These are phyloP conservation scores for Protaetia brevitarsis DNA, from an alignment of 1,140 invertebrate genomes.

Conservation along the genomic window DNA sequence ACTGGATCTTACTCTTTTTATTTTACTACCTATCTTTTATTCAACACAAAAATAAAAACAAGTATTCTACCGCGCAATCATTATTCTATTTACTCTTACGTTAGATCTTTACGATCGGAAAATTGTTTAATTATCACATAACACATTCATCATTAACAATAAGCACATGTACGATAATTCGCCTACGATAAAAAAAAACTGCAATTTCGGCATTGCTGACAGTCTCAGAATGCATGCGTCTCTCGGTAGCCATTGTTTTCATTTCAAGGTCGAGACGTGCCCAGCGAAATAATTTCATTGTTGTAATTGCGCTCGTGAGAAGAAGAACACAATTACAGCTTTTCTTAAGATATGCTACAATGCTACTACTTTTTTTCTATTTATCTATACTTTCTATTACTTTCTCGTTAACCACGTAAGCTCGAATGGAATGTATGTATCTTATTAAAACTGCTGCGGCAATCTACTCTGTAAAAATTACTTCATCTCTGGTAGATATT, in stretches of 20 bases:
- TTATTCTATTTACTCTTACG: no score
- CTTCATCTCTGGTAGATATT: background rate
- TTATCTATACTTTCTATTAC: background rate
- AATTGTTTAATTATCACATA: no score
- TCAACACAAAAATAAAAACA: no score
- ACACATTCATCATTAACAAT: no score
- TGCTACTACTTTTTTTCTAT: background rate
- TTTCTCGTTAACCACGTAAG: background rate
- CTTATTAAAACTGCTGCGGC: no score
- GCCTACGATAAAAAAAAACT: slow-evolving; percentile 29
- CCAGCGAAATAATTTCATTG: slow-evolving; percentile 4
- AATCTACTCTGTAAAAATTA: no score
- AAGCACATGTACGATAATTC: no score
- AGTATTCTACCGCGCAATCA: no score
- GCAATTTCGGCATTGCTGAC: slow-evolving; percentile 41
- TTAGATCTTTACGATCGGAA: no score
- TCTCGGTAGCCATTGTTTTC: slow-evolving; percentile 35
- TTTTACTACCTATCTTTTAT: no score
- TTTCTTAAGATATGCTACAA: slow-evolving; percentile 1
- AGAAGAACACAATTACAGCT: background rate
- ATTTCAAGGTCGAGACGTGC: background rate
- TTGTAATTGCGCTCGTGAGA: background rate
- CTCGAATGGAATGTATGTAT: no score
- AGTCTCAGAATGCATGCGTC: slow-evolving; percentile 40
- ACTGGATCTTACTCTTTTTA: no score